Conservation (phyloP, 1,140 invertebrate genomes). For the Aleiodes sp. region DNA sequence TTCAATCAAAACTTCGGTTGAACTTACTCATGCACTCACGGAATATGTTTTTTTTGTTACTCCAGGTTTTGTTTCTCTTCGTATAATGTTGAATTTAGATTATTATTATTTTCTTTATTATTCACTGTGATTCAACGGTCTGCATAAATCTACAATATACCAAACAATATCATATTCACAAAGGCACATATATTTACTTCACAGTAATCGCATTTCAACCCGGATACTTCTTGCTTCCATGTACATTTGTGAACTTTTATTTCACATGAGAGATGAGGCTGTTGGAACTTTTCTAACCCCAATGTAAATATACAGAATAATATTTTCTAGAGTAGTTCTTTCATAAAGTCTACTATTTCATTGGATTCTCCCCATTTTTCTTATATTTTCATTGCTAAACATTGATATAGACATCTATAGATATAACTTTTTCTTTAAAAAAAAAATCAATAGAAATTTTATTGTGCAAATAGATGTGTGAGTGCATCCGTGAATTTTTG, state of each 20-base stretch:
- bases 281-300: background rate
- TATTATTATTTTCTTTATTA: slow-evolving; percentile 11
- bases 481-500: background rate
- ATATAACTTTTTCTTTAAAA: no score
- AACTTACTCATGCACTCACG: no score
- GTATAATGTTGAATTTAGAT: no score
- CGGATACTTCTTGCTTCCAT: background rate
- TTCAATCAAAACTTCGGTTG: no score
- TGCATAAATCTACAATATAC: background rate
- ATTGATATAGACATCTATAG: no score
- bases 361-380: no score
- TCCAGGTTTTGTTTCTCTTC: no score
- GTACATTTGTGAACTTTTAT: slow-evolving; percentile 13
- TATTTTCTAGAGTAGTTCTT: background rate
- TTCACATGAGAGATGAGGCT: background rate
- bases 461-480: background rate
- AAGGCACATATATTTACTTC: background rate
- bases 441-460: no score
- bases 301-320: background rate
- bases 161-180: slow-evolving; percentile 24
- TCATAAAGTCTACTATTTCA: background rate
- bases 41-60: no score
- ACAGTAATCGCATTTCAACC: slow-evolving; percentile 25
- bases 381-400: no score
- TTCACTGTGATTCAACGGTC: background rate